Evolutionary conservation across 1,140 invertebrate species (phyloP), one percentile per base, ranked within the genome.

Genomic region (Mactra quadrangularis): DNA sequence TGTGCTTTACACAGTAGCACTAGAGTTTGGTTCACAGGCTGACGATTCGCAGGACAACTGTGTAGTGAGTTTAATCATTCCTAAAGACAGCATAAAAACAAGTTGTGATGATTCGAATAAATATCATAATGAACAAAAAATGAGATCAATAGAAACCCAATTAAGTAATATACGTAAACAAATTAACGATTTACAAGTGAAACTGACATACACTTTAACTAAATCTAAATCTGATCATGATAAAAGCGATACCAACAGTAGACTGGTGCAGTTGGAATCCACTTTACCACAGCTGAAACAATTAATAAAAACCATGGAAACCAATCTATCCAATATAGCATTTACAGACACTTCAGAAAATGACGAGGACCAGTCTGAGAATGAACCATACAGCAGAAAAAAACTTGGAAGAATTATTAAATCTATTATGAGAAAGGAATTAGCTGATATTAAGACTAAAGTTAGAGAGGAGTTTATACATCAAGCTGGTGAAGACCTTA

Each of bases 41-140:
- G 27, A 68, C 7, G 70, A 71, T 9, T 25, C 76, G 13, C n/a
- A 87, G 47, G 86, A 91, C 0, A 88, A 85, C 35, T 90, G 90
- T 75, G 85, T 91, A 27, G 41, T 90, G 7, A 90, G 86, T 59
- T 82, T 91, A 50, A 83, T 90, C 1, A 86, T 91, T 74, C 90
- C 90, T 0, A 87, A 86, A 25, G 87, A 90, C 22, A 89, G 89
- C 47, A 87, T 91, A 17, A 91, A 89, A 79, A 87, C 81, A 17
- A 84, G 83, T 6, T 89, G 88, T 64, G 71, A 83, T 41, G 55
- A 78, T 25, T 81, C 82, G 7, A 82, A 31, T 50, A 79, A 72
- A 15, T 55, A 72, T 9, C 55, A 76, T n/a, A 62, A 33, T 6
- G 74, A 64, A 2, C 55, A 62, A 22, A 76, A 76, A 15, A 17